A percentile compares a stretch with the other conserved stretches of the same genome.
Conservation (phyloP, 2,888 invertebrate species). For the Plagodis dolabraria region DNA sequence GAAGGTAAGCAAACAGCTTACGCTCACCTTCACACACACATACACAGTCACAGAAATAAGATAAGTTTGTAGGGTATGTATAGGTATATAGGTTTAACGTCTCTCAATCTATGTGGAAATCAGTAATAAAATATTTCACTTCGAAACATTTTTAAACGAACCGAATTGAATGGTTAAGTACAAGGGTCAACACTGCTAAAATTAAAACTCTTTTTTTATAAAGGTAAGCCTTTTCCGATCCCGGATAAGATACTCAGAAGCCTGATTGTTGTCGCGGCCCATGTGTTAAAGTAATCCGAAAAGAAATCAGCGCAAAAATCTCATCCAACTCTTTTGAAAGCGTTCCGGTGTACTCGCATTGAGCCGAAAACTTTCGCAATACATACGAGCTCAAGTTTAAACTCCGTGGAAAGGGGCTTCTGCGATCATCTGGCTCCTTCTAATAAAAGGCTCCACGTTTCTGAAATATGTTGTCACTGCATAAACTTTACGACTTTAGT, state of each 20-base stretch:
- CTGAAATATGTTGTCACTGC: slow-evolving; percentile 82
- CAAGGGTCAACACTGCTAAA: too few relatives aligned
- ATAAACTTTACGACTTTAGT: slow-evolving; percentile 81
- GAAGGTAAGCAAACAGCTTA: too few relatives aligned
- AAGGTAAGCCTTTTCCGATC: neutral
- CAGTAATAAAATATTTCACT: too few relatives aligned
- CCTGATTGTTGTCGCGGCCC: slow-evolving; percentile 59
- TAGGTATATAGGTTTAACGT: too few relatives aligned
- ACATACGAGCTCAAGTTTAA: slow-evolving; percentile 70
- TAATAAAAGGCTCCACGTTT: slow-evolving; percentile 76
- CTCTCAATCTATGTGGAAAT: too few relatives aligned
- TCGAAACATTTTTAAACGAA: too few relatives aligned
- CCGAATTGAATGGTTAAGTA: too few relatives aligned
- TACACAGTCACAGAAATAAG: too few relatives aligned
- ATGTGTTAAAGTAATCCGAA: slow-evolving; percentile 71
- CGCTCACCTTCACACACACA: too few relatives aligned
- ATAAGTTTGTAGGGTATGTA: too few relatives aligned
- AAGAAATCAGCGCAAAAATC: slow-evolving; percentile 62
- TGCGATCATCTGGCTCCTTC: slow-evolving; percentile 72
- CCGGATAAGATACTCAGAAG: slow-evolving; percentile 53
- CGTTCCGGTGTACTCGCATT: slow-evolving; percentile 82
- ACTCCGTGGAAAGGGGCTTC: slow-evolving; percentile 67
- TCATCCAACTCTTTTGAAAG: slow-evolving; percentile 76
- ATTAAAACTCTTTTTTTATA: neutral
- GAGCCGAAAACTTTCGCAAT: slow-evolving; percentile 83